phyloP scores from a whole-genome alignment of 1,140 invertebrate species.

The Leptinotarsa defecta region DNA sequence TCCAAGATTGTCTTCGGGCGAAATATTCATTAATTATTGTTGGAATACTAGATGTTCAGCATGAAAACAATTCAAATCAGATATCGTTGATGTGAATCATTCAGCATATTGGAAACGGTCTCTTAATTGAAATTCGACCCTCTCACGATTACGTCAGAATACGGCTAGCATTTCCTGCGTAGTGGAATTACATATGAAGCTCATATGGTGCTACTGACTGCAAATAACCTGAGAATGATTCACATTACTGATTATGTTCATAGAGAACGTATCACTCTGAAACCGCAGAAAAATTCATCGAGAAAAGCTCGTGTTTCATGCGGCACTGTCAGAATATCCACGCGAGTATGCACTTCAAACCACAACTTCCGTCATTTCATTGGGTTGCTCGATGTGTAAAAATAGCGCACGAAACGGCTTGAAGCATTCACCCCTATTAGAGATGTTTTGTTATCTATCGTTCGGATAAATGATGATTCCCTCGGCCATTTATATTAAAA shows the following conservation, averaged over 20 bases:
- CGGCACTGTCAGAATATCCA: neutral
- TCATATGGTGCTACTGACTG: neutral
- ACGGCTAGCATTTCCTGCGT: neutral
- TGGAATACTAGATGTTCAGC: too few species aligned
- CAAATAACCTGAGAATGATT: constrained; percentile 6
- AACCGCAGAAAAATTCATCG: neutral
- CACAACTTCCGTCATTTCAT: neutral
- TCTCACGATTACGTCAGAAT: neutral
- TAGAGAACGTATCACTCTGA: neutral
- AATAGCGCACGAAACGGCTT: neutral
- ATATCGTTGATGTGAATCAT: too few species aligned
- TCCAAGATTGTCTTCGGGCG: too few species aligned
- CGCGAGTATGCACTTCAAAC: neutral
- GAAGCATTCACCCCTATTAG: too few species aligned
- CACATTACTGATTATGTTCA: neutral
- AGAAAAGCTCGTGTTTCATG: constrained; percentile 1
- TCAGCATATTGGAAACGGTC: neutral
- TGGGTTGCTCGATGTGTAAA: neutral
- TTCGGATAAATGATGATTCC: too few species aligned
- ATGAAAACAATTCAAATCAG: too few species aligned
- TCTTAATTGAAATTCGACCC: constrained; percentile 3
- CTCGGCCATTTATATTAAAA: too few species aligned
- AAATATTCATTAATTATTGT: too few species aligned
- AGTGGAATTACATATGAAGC: constrained; percentile 3
- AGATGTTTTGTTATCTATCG: too few species aligned